Conservation (phyloP, 2,888 invertebrate species). For the Troides aeacus region DNA sequence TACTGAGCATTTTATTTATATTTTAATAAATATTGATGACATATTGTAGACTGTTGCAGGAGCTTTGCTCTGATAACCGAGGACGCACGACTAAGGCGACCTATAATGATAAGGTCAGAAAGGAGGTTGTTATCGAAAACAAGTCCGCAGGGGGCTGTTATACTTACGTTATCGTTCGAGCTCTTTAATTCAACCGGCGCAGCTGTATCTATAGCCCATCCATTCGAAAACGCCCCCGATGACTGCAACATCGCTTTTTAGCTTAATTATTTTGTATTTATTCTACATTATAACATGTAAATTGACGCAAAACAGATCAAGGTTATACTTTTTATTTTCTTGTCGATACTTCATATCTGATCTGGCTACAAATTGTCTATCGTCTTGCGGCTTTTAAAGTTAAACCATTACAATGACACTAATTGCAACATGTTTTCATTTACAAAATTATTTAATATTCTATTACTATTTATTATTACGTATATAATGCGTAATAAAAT, state of each 20-base stretch:
- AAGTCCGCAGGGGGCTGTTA: slow-evolving; percentile 68
- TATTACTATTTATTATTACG: background rate
- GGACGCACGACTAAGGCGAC: slow-evolving; percentile 33
- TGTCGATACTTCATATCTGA: background rate
- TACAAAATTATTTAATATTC: background rate
- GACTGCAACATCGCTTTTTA: slow-evolving; percentile 55
- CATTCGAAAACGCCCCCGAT: slow-evolving; percentile 57
- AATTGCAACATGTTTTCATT: background rate
- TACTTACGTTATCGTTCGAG: slow-evolving; percentile 68
- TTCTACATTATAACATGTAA: slow-evolving; percentile 32
- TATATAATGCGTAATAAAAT: background rate
- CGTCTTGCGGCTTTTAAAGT: too few species aligned
- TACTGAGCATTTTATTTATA: slow-evolving; percentile 29
- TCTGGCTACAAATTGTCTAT: background rate
- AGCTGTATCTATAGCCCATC: slow-evolving; percentile 73
- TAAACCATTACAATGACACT: background rate
- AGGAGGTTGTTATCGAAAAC: slow-evolving; percentile 62
- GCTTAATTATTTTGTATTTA: slow-evolving; percentile 32
- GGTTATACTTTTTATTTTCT: slow-evolving; percentile 16
- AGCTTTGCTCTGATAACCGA: slow-evolving; percentile 36
- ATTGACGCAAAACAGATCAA: slow-evolving; percentile 29
- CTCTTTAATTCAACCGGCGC: slow-evolving; percentile 68
- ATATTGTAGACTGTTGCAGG: slow-evolving; percentile 44
- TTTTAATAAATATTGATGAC: slow-evolving; percentile 45
- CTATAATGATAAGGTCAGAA: slow-evolving; percentile 48